These are phyloP conservation scores for Lophochroa leadbeateri DNA, from an alignment of 2,113 vertebrate species.

Conservation along the genomic window DNA sequence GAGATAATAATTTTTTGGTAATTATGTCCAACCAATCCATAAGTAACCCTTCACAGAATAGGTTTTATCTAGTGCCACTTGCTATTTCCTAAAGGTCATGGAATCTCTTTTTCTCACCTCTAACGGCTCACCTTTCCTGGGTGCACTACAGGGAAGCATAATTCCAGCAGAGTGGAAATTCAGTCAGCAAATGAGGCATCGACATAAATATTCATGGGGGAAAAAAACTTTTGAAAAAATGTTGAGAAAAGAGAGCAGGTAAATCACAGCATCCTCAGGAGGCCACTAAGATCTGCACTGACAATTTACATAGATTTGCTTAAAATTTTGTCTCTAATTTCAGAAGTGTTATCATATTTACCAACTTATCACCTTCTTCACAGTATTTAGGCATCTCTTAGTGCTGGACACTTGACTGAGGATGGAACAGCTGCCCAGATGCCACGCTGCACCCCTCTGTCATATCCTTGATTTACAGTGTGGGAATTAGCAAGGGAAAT, in stretches of 20 bases:
- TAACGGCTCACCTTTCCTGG: constrained; percentile 73
- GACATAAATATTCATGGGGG: constrained; percentile 77
- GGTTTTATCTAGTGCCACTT: constrained; percentile 66
- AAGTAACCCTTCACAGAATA: constrained; percentile 50
- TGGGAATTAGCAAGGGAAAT: not conserved
- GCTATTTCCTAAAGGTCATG: constrained; percentile 78
- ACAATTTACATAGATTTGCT: constrained; percentile 46
- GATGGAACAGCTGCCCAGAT: not conserved
- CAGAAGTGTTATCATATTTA: not conserved
- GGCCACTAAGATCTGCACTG: constrained; percentile 37
- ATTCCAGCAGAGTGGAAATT: constrained; percentile 75
- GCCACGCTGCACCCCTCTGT: not conserved
- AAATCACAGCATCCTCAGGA: constrained; percentile 42
- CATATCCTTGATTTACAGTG: not conserved
- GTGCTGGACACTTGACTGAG: not conserved
- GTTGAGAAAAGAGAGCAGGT: constrained; percentile 49
- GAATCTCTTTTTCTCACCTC: constrained; percentile 76
- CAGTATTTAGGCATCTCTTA: not conserved
- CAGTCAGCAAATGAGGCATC: constrained; percentile 69
- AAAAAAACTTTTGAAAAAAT: constrained; percentile 64
- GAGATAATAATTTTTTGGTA: constrained; percentile 70
- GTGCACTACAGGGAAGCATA: constrained; percentile 74
- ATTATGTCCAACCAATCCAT: constrained; percentile 65
- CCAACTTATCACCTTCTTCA: not conserved
- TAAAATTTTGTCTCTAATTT: constrained; percentile 42